These are phyloP conservation scores for Lysandra coridon DNA, from an alignment of 2,888 invertebrate species.

Conservation along the genomic window DNA sequence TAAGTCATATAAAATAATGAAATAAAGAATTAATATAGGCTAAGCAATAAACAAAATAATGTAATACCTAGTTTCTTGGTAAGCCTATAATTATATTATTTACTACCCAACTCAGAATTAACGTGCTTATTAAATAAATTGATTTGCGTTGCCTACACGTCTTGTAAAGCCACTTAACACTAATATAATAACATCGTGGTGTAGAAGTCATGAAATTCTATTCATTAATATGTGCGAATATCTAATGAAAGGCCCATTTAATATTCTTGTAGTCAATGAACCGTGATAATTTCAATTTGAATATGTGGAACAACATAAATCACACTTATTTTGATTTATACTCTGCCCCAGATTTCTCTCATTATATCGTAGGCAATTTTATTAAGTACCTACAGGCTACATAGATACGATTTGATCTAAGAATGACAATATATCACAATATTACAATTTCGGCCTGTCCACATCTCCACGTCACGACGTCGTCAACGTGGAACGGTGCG, in stretches of 20 bases:
- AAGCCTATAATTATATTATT: too few relatives aligned
- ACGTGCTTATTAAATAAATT: neutral
- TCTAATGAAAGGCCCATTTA: neutral
- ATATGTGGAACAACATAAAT: neutral
- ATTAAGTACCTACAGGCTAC: neutral
- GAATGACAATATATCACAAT: too few relatives aligned
- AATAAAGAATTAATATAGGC: too few relatives aligned
- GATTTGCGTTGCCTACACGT: neutral
- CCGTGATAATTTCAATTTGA: neutral
- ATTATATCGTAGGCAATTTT: neutral
- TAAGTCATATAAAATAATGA: too few relatives aligned
- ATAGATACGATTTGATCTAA: neutral
- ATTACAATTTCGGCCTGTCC: too few relatives aligned
- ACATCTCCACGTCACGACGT: too few relatives aligned
- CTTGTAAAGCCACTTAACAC: neutral
- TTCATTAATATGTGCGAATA: neutral
- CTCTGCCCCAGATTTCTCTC: neutral
- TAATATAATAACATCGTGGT: neutral
- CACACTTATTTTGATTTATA: conserved; percentile 9
- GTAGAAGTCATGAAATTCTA: neutral
- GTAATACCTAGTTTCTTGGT: too few relatives aligned
- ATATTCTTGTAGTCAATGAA: conserved; percentile 10
- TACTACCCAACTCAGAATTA: too few relatives aligned
- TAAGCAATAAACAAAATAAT: too few relatives aligned
- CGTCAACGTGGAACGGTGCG: too few relatives aligned